A percentile compares a stretch with the other conserved stretches of the same genome.
Conservation (phyloP, 2,113 vertebrate genomes). For the Charadrius vociferus region DNA sequence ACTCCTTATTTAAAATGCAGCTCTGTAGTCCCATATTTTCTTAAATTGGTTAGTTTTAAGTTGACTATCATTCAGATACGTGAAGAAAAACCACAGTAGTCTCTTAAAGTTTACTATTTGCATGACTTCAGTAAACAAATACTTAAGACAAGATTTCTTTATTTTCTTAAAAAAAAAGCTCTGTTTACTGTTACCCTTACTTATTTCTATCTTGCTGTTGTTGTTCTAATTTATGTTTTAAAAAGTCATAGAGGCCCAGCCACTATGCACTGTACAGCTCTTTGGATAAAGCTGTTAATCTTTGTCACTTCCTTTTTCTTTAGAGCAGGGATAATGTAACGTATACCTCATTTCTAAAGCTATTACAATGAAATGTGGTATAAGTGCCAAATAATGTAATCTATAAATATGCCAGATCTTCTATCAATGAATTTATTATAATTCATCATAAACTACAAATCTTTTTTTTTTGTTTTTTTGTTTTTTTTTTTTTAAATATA, state of each 20-base stretch:
- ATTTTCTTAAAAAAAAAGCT: not conserved
- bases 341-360: not conserved
- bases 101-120: not conserved
- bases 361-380: not conserved
- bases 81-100: not conserved
- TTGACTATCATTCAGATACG: not conserved
- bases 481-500: too few relatives aligned
- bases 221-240: not conserved
- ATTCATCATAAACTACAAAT: not conserved
- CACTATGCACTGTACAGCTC: not conserved
- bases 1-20: not conserved
- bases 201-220: not conserved
- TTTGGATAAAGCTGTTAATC: not conserved
- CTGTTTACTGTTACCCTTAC: not conserved
- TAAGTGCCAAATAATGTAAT: not conserved
- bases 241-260: not conserved
- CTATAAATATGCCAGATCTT: not conserved
- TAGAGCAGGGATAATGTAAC: not conserved
- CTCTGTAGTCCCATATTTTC: not conserved
- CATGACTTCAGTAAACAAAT: too few relatives aligned
- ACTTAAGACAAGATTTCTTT: too few relatives aligned
- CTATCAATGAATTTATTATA: not conserved
- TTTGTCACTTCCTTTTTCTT: not conserved
- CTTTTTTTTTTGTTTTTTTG: too few relatives aligned
- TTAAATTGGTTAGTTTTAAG: not conserved